Conservation (phyloP, 1,140 invertebrate genomes). For the Dendroctonus valens region DNA sequence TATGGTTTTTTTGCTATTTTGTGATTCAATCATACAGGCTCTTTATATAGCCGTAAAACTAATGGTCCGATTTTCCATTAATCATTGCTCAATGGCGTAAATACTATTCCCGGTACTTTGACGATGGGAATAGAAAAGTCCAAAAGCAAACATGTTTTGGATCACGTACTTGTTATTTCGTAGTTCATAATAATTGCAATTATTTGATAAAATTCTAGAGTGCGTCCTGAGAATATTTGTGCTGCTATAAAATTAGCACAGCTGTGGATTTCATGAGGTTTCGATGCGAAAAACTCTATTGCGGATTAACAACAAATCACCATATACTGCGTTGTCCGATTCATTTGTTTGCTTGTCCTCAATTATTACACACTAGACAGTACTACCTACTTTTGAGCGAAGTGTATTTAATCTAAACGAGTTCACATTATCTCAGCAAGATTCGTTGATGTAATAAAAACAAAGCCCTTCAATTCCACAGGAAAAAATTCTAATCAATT, state of each 20-base stretch:
- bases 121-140: too few relatives aligned
- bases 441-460: slow-evolving; percentile 1
- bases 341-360: background rate
- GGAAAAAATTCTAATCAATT: slow-evolving; percentile 9
- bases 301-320: background rate
- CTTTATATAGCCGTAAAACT: too few relatives aligned
- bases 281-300: background rate
- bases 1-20: slow-evolving; percentile 1
- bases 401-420: slow-evolving; percentile 1
- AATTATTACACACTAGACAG: background rate
- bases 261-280: background rate
- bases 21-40: too few relatives aligned
- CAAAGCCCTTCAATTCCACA: slow-evolving; percentile 1
- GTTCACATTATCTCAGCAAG: slow-evolving; percentile 2
- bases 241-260: background rate
- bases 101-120: too few relatives aligned
- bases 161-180: slow-evolving; percentile 14
- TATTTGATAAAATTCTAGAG: slow-evolving; percentile 13
- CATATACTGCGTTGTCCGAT: background rate
- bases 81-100: too few relatives aligned
- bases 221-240: background rate
- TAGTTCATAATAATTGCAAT: background rate
- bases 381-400: background rate
- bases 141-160: slow-evolving; percentile 1
- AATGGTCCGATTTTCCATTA: too few relatives aligned